phyloP scores from a whole-genome alignment of 2,888 invertebrate species.

The Drosophila leonis region DNA sequence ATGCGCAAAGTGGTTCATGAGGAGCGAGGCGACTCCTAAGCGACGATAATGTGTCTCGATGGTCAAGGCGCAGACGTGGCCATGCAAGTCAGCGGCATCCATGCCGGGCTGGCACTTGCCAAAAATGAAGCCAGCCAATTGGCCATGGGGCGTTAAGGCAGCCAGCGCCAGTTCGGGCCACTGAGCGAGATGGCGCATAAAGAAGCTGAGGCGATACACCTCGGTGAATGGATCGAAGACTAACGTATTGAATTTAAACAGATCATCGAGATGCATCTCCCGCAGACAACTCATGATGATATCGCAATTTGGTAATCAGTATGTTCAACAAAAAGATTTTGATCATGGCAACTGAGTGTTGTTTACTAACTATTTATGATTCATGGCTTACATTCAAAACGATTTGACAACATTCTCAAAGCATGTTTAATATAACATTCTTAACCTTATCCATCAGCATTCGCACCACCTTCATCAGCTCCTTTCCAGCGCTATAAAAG shows the following conservation, averaged over 20 bases:
- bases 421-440: neutral
- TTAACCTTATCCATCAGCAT: neutral
- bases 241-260: conserved; percentile 65
- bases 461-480: conserved; percentile 12
- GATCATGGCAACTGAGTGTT: conserved; percentile 5
- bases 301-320: neutral
- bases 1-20: conserved; percentile 51
- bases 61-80: conserved; percentile 59
- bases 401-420: conserved; percentile 3
- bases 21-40: conserved; percentile 56
- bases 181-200: conserved; percentile 46
- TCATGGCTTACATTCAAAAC: neutral
- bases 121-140: conserved; percentile 56
- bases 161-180: conserved; percentile 61
- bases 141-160: conserved; percentile 29
- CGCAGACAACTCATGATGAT: conserved; percentile 53
- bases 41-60: conserved; percentile 51
- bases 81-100: conserved; percentile 21
- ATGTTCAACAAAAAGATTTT: conserved; percentile 33
- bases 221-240: conserved; percentile 63
- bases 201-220: conserved; percentile 59
- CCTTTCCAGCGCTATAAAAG: neutral
- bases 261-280: conserved; percentile 55
- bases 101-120: conserved; percentile 37
- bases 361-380: conserved; percentile 5